These are phyloP conservation scores for Aurelia aurita DNA, from an alignment of 30 jellyfish, hydroid and myxozoan genomes.

Conservation along the genomic window DNA sequence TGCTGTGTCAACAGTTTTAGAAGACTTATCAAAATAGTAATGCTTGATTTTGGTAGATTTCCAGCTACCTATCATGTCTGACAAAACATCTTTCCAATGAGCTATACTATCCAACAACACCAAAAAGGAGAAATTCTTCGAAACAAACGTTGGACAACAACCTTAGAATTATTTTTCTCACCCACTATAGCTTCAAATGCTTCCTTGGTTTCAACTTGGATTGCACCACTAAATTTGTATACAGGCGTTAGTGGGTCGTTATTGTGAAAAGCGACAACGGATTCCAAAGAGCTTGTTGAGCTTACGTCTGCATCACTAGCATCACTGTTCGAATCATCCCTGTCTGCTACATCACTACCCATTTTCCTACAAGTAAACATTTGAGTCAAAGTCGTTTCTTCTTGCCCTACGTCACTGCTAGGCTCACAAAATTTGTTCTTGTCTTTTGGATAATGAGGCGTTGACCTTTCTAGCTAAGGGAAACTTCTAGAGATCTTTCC, in stretches of 20 bases:
- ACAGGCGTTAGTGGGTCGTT: conserved; percentile 19
- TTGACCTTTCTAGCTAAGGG: too few species aligned
- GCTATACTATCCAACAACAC: conserved; percentile 1
- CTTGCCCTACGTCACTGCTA: too few species aligned
- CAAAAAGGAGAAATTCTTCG: conserved; percentile 8
- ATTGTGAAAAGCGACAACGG: not conserved
- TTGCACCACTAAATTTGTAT: conserved; percentile 1
- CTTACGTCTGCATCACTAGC: not conserved
- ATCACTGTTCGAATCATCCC: not conserved
- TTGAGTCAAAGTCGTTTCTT: too few species aligned
- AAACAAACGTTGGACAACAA: conserved; percentile 12
- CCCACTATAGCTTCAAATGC: not conserved
- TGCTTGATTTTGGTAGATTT: not conserved
- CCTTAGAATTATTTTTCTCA: not conserved
- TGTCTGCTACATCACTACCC: not conserved
- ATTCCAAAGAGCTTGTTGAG: conserved; percentile 1
- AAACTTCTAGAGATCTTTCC: too few species aligned
- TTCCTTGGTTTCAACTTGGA: conserved; percentile 3
- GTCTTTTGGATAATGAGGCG: too few species aligned
- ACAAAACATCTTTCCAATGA: conserved; percentile 15
- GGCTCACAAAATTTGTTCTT: too few species aligned
- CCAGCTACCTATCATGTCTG: conserved; percentile 18
- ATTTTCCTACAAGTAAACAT: not conserved
- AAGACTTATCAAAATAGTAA: not conserved
- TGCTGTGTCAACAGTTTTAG: not conserved